phyloP scores from a whole-genome alignment of 1,140 invertebrate species.

The Parapsyche elsis region DNA sequence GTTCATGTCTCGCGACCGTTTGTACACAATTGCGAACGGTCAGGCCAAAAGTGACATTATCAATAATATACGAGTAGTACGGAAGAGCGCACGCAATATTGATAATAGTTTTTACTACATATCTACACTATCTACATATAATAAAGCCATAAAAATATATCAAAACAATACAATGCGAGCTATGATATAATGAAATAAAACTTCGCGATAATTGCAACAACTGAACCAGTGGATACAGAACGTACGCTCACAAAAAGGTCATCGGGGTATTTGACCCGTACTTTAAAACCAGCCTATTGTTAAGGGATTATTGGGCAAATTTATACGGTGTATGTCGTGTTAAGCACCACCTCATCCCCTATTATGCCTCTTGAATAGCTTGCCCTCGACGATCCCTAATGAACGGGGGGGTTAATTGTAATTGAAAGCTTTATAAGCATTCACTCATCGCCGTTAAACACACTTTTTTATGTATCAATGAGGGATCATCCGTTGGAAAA shows the following conservation, averaged over 20 bases:
- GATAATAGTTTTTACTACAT: background rate
- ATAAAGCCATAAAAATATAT: background rate
- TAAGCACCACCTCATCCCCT: conserved; percentile 1
- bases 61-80: background rate
- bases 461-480: no score
- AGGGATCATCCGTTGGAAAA: no score
- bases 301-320: conserved; percentile 32
- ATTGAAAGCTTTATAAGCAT: conserved; percentile 24
- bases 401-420: conserved; percentile 17
- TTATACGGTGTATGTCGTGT: conserved; percentile 3
- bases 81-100: background rate
- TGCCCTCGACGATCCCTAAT: background rate
- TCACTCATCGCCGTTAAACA: background rate
- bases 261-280: background rate
- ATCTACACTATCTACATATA: background rate
- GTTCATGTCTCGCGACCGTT: no score
- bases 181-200: no score
- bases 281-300: conserved; percentile 31
- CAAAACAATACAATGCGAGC: no score
- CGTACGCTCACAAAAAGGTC: background rate
- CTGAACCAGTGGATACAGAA: no score
- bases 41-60: background rate
- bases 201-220: no score
- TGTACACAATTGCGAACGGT: no score
- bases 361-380: background rate